These are phyloP conservation scores for Amazona vittata DNA, from an alignment of 2,113 vertebrate species.

Conservation along the genomic window DNA sequence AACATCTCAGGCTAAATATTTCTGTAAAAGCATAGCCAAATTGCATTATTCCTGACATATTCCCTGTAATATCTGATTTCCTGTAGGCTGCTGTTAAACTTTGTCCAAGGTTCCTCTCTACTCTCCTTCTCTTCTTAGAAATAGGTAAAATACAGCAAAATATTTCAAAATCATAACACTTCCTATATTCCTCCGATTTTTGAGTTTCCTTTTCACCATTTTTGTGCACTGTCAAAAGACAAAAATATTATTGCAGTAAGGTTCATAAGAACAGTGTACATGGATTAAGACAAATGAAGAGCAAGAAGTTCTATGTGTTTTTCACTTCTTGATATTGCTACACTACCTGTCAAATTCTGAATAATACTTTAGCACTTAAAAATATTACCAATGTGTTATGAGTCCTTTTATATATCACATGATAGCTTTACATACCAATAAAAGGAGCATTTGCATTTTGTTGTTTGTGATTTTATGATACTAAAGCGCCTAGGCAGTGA, in stretches of 20 bases:
- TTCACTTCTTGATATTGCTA: not conserved
- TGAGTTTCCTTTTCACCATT: not conserved
- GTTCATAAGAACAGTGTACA: not conserved
- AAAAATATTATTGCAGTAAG: not conserved
- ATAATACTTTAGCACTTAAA: not conserved
- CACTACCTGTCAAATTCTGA: slow-evolving; percentile 21
- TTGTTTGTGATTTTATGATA: slow-evolving; percentile 37
- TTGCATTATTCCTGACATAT: not conserved
- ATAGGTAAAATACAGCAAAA: not conserved
- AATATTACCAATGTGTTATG: slow-evolving; percentile 11
- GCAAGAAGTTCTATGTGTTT: not conserved
- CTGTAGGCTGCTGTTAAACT: not conserved
- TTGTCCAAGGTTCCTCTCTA: not conserved
- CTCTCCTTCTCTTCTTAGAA: not conserved
- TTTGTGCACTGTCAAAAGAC: not conserved
- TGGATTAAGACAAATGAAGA: not conserved
- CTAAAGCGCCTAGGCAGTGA: not conserved
- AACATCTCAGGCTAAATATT: not conserved
- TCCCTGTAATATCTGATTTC: not conserved
- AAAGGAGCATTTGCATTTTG: slow-evolving; percentile 33
- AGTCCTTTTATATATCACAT: slow-evolving; percentile 14
- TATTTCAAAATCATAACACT: not conserved
- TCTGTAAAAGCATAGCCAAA: not conserved
- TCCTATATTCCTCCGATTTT: not conserved
- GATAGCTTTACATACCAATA: slow-evolving; percentile 37